Base-by-base conservation (phyloP, 2,888 invertebrate genomes). In the Rhagophthalmus giganteus region DNA sequence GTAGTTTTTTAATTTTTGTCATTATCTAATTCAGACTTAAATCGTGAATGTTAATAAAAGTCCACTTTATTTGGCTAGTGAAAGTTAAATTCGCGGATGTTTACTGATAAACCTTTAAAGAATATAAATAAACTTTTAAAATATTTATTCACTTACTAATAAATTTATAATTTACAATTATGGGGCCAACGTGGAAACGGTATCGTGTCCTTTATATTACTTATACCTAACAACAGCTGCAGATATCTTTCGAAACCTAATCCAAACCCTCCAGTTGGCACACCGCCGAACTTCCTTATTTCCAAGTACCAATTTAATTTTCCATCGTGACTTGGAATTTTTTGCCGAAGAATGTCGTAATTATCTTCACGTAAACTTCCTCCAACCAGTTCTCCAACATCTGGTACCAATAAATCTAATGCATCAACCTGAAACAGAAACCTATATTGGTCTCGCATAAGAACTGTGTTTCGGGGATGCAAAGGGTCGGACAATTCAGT, bases 181-280 rank as follows among this genome's bases (percentile, higher is more conserved):
- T 92, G 92, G 7, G 93, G 89, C 88, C 92, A 93, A 55, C 99
- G 81, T 0, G 99, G 98, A 74, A 96, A 99, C 0, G 97, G 91
- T 63, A 95, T 82, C 2, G 90, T 87, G 71, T 99, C 99, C 73
- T 93, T 92, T 60, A 99, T 96, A 74, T 94, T 98, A 32, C 78
- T 76, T 26, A 94, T 81, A 38, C 88, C 86, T 26, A 94, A 82
- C 24, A 97, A 57, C 39, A 86, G 82, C 75, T 94, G 93, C 46
- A 99, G 72, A 62, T 90, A 84, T 63, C 99, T 82, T 70, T 99
- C 99, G 68, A 99, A 87, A 0, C 99, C 99, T 66, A 99, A 78
- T 3, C 99, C 99, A 76, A 92, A 99, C 1, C 99, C 99, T 10
- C 88, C 96, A 6, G 94, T 94, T 0, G 93, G 87, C 24, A 90